Evolutionary conservation across 2,113 vertebrate species (phyloP), one percentile per base, ranked within the genome.

Genomic region (Aspidoscelis tigris): DNA sequence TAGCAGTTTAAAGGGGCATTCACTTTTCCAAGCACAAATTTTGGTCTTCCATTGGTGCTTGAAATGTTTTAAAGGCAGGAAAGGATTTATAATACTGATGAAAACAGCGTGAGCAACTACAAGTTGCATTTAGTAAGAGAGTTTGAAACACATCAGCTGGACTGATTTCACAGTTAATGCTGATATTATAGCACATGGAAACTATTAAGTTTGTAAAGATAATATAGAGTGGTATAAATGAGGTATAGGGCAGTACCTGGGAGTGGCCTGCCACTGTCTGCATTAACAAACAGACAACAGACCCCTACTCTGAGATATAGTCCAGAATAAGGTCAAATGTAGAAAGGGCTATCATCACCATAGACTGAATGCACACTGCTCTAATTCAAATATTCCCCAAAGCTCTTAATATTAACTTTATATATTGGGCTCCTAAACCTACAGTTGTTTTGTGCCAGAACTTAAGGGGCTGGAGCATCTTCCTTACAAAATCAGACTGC

Each of bases 371-470:
- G 72, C 26, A 91, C 88, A 91, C 0, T 0, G 83, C 53, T 66
- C 39, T 22, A 86, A 91, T 76, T 91, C 89, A 86, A 91, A 88
- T 84, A 64, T 82, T 85, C 53, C 9, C 84, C 33, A 84, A 84
- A 80, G 69, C 43, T 86, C 7, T n/a, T 68, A 39, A 47, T 47
- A 26, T 53, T 76, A 69, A 33, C 24, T 66, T 65, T 50, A 50
- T 50, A 1, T 55, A 68, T 53, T 22, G 7, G 50, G 24, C 41
- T 65, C 74, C 33, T 21, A 65, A 74, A 33, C 55, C 74, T 21
- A 8, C 10, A 74, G 24, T 65, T 74, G 21, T 82, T 33, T 33
- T 82, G 71, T 82, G 71, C 26, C 41, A 65, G 58, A 33, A 33
- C 33, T 33, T 33, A 33, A 33, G 33, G 33, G 33, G 33, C 33